Base-by-base conservation (phyloP, 2,797 vertebrate genomes). In the Amphiprion clarkii region DNA sequence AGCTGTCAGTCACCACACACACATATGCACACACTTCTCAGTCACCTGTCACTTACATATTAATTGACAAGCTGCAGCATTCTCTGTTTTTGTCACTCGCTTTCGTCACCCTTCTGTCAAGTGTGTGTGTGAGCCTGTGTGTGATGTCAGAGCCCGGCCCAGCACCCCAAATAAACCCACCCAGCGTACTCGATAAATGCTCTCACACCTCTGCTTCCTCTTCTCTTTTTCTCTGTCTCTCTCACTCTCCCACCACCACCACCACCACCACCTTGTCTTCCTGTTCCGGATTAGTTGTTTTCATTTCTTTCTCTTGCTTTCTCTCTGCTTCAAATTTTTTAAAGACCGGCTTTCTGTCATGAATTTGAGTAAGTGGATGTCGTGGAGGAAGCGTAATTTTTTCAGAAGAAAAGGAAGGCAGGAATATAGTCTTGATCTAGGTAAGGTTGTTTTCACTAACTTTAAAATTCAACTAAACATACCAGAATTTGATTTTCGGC, bases 301-400 rank as follows among this genome's bases (percentile, higher is more conserved):
- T 79, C 48, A 21, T 79, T 77, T 81, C 33, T 81, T 42, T 73
- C 42, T 46, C 1, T 36, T 17, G 56, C 9, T 60, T 42, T 61
- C 2, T 55, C 2, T 2, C 23, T 63, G 11, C 58, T 14, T 48
- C 6, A n/a, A 21, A 40, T 7, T 6, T 58, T 40, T 23, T 60
- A 2, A 66, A 79, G 64, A 78, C 19, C 69, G 62, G 3, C 16
- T 58, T 52, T 71, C 25, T 23, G 1, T 61, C 82, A 93, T 93
- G 91, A 95, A 90, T 89, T 76, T 95, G 31, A 93, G 87, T 73
- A 94, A 92, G 81, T 95, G 95, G 95, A 85, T 90, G 76, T 88
- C 89, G 3, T 93, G 92, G 94, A 90, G 91, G 77, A 94, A 90
- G 70, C 89, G 61, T 3, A 84, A 83, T 76, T 76, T 93, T 69